These are phyloP conservation scores for Candidula unifasciata DNA, from an alignment of 2,888 invertebrate genomes.

Conservation along the genomic window DNA sequence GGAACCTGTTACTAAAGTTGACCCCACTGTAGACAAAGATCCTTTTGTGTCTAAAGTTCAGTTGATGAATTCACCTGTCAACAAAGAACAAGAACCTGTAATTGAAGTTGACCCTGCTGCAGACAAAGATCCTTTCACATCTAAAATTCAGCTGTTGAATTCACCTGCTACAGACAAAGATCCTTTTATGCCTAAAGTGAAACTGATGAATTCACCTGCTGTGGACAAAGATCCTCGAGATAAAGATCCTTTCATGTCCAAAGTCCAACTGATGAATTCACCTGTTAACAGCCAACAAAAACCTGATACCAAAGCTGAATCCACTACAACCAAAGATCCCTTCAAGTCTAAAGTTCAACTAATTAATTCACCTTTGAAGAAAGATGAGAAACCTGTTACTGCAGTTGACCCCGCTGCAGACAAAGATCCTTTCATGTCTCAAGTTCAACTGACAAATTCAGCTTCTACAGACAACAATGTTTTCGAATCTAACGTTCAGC, in stretches of 20 bases:
- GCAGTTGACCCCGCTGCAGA: not conserved
- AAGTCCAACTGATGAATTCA: slow-evolving; percentile 24
- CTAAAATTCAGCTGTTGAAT: slow-evolving; percentile 49
- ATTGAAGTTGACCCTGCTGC: not conserved
- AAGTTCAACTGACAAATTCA: slow-evolving; percentile 32
- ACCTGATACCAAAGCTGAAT: not conserved
- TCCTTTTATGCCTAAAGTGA: not conserved
- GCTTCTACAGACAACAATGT: too few relatives aligned
- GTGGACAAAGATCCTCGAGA: not conserved
- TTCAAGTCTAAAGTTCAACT: slow-evolving; percentile 30
- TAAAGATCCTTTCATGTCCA: slow-evolving; percentile 13
- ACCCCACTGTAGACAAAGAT: not conserved
- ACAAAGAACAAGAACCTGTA: not conserved
- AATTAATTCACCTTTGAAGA: slow-evolving; percentile 4
- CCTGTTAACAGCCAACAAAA: not conserved
- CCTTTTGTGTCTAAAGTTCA: not conserved
- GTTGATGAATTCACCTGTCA: not conserved
- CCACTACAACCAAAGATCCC: not conserved
- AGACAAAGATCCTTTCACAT: slow-evolving; percentile 47
- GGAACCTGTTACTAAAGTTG: not conserved
- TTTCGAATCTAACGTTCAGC: slow-evolving; percentile 27
- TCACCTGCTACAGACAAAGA: slow-evolving; percentile 9
- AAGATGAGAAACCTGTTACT: not conserved
- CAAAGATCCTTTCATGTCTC: slow-evolving; percentile 15
- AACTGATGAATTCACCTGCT: not conserved